Evolutionary conservation across 2,888 invertebrate species (phyloP).

Genomic region (Heteromurus nitidus): DNA sequence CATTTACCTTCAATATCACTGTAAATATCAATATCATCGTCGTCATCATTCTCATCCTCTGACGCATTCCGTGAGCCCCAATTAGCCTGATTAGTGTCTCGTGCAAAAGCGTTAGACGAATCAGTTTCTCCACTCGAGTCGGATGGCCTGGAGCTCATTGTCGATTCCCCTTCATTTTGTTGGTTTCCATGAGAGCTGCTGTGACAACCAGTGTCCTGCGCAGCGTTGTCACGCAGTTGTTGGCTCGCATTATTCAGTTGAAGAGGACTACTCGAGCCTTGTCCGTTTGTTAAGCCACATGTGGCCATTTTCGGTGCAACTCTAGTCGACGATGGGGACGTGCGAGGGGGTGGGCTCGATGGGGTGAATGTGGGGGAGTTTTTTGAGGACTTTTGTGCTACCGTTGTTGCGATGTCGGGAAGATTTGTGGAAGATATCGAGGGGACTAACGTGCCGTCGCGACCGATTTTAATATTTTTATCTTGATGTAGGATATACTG

Average conservation of each 20-base stretch:
- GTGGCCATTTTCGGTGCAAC: conserved; percentile 6
- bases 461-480: conserved; percentile 75
- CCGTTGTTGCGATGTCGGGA: conserved; percentile 31
- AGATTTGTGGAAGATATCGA: conserved; percentile 56
- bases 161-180: too few species aligned
- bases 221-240: neutral
- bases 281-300: conserved; percentile 24
- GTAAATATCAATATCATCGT: conserved; percentile 80
- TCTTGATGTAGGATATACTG: conserved; percentile 75
- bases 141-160: too few species aligned
- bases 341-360: neutral
- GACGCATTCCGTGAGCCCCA: conserved; percentile 19
- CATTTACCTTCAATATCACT: conserved; percentile 79
- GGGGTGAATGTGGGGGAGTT: neutral
- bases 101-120: neutral
- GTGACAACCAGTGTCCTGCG: too few species aligned
- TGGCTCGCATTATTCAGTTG: neutral
- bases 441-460: conserved; percentile 75
- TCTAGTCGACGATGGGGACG: neutral
- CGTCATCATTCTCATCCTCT: conserved; percentile 64
- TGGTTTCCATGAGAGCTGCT: too few species aligned
- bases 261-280: conserved; percentile 3
- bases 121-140: neutral
- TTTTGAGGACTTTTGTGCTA: conserved; percentile 21
- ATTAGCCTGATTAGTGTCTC: neutral